phyloP scores from a whole-genome alignment of 2,113 vertebrate species.

The Steatornis caripensis region DNA sequence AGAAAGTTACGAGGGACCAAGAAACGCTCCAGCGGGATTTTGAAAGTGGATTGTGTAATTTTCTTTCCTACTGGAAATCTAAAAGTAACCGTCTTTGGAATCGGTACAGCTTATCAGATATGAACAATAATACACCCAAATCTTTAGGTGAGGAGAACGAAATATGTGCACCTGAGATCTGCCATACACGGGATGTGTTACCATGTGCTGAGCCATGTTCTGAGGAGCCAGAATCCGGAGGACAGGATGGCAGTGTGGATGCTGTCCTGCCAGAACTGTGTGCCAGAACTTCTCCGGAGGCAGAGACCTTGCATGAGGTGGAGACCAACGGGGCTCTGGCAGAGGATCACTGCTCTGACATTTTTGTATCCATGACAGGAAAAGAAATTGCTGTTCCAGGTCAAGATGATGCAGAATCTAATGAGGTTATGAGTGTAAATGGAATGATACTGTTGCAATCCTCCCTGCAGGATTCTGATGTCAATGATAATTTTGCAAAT shows the following conservation, averaged over 20 bases:
- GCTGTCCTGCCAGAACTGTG: constrained; percentile 24
- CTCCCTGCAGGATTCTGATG: constrained; percentile 28
- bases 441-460: constrained; percentile 33
- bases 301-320: not conserved
- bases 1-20: constrained; percentile 65
- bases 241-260: constrained; percentile 22
- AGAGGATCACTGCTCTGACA: constrained; percentile 7
- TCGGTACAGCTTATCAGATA: constrained; percentile 63
- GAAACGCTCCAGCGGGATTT: constrained; percentile 31
- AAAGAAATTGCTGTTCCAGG: constrained; percentile 57
- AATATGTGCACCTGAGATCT: constrained; percentile 12
- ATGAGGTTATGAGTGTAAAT: constrained; percentile 31
- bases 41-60: constrained; percentile 41
- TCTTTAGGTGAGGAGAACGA: constrained; percentile 45
- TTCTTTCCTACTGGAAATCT: constrained; percentile 59
- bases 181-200: not conserved
- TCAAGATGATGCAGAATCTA: constrained; percentile 25
- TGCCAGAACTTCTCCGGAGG: not conserved
- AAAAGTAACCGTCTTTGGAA: constrained; percentile 47
- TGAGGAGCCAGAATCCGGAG: constrained; percentile 10
- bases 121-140: constrained; percentile 69
- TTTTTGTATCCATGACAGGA: constrained; percentile 28
- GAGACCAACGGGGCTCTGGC: not conserved
- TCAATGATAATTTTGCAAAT: constrained; percentile 18
- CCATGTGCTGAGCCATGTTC: not conserved